phyloP scores from a whole-genome alignment of 2,113 vertebrate species.

The Neogobius melanostomus region DNA sequence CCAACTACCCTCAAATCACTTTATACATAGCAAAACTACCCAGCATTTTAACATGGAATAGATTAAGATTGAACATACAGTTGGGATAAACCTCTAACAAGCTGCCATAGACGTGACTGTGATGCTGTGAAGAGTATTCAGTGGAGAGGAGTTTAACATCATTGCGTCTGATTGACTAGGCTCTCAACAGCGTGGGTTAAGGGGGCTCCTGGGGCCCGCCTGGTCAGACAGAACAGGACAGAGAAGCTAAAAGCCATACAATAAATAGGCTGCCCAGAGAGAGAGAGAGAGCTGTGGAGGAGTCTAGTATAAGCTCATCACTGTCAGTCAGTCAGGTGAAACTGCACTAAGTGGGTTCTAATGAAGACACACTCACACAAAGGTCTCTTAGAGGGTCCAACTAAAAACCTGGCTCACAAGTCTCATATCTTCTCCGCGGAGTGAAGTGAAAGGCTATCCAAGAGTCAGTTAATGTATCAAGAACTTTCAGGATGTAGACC shows the following conservation, averaged over 20 bases:
- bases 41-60: not conserved
- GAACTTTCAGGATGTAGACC: slow-evolving; percentile 47
- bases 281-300: slow-evolving; percentile 49
- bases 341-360: slow-evolving; percentile 65
- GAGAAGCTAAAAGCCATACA: slow-evolving; percentile 32
- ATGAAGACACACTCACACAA: slow-evolving; percentile 69
- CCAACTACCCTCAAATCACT: no score
- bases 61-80: slow-evolving; percentile 45
- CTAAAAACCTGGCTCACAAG: slow-evolving; percentile 52
- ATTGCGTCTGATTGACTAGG: slow-evolving; percentile 71
- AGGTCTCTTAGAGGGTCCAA: slow-evolving; percentile 50
- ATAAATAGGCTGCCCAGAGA: slow-evolving; percentile 63
- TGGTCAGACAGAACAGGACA: slow-evolving; percentile 63
- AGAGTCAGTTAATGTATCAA: not conserved
- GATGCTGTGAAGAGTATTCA: slow-evolving; percentile 62
- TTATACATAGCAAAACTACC: no score
- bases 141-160: slow-evolving; percentile 69
- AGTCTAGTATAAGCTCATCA: slow-evolving; percentile 71
- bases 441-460: slow-evolving; percentile 36
- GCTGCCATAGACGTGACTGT: slow-evolving; percentile 34
- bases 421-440: slow-evolving; percentile 40
- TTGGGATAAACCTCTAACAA: slow-evolving; percentile 55
- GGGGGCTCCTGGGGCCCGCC: slow-evolving; percentile 70
- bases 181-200: slow-evolving; percentile 65
- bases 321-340: slow-evolving; percentile 72